These are phyloP conservation scores for Enteromius radiatus DNA, from an alignment of 2,797 vertebrate genomes.

Conservation along the genomic window DNA sequence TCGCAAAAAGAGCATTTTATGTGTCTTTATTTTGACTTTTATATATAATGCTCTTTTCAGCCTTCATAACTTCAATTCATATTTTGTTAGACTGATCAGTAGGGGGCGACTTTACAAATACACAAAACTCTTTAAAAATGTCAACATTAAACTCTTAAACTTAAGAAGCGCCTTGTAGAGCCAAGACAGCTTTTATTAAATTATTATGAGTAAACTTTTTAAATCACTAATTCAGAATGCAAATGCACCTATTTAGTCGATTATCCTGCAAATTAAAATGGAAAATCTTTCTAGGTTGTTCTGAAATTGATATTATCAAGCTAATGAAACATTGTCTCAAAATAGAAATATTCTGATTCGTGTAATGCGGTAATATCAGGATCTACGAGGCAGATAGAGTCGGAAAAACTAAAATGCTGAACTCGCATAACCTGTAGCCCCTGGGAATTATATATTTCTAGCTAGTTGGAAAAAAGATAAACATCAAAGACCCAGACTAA, in stretches of 20 bases:
- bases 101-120: neutral
- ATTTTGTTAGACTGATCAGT: neutral
- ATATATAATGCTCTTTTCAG: neutral
- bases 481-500: neutral
- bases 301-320: neutral
- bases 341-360: neutral
- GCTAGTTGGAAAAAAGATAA: neutral
- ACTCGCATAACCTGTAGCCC: neutral
- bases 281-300: neutral
- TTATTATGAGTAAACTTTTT: neutral
- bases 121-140: neutral
- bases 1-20: neutral
- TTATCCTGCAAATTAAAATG: neutral
- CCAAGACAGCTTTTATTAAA: neutral
- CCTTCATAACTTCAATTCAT: neutral
- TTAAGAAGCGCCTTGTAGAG: neutral
- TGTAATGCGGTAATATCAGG: neutral
- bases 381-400: neutral
- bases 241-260: neutral
- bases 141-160: neutral
- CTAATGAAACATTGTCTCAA: neutral
- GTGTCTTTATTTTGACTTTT: neutral
- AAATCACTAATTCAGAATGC: neutral
- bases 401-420: constrained; percentile 3
- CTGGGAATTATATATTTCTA: neutral